These are phyloP conservation scores for Phenganax marumi DNA, from an alignment of 92 coral and sea anemone genomes.

Conservation along the genomic window DNA sequence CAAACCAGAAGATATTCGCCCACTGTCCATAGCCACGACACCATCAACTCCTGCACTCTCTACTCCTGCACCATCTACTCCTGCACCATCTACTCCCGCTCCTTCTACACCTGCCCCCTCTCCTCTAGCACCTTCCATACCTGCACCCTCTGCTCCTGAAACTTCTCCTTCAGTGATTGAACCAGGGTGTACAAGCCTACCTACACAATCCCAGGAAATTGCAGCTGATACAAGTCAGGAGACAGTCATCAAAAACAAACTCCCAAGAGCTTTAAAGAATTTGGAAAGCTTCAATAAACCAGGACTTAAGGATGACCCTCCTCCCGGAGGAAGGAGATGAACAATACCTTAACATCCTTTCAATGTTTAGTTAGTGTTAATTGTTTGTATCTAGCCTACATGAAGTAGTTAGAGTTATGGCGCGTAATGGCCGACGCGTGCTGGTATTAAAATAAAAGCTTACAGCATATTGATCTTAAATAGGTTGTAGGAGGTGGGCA, in stretches of 20 bases:
- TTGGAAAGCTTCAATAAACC: slow-evolving; percentile 20
- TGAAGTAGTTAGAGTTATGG: too few relatives aligned
- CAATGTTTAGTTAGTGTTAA: too few relatives aligned
- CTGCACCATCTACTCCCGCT: slow-evolving; percentile 11
- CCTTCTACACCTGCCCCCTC: slow-evolving; percentile 1
- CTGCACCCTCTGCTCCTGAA: slow-evolving; percentile 17
- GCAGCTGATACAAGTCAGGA: not conserved
- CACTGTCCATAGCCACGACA: not conserved
- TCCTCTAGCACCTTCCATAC: not conserved
- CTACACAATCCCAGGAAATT: not conserved
- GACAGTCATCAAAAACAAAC: not conserved
- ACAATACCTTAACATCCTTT: too few relatives aligned
- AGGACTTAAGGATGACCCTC: not conserved
- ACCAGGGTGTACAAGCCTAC: not conserved
- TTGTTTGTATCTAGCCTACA: too few relatives aligned
- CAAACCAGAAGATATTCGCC: slow-evolving; percentile 22
- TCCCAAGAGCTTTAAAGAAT: slow-evolving; percentile 34
- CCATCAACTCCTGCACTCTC: not conserved
- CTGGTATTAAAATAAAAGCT: too few relatives aligned
- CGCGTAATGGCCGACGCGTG: too few relatives aligned
- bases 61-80: slow-evolving; percentile 19
- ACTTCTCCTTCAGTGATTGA: not conserved
- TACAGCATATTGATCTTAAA: too few relatives aligned
- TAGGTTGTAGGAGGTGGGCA: too few relatives aligned
- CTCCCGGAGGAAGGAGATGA: slow-evolving; percentile 5